phyloP scores from a whole-genome alignment of 2,888 invertebrate species.

The Orthonychiurus folsomi region DNA sequence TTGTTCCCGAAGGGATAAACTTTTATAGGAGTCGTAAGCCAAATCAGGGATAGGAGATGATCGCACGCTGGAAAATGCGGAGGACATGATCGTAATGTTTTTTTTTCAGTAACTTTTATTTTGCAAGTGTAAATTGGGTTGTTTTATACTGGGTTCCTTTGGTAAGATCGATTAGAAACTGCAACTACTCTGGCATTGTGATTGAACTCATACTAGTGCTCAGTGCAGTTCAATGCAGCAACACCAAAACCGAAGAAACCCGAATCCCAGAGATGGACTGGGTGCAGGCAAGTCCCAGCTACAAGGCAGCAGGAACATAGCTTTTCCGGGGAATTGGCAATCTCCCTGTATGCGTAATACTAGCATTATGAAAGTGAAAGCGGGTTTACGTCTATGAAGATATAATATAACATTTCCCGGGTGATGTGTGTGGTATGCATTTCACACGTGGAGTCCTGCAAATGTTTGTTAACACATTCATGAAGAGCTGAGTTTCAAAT shows the following conservation, averaged over 20 bases:
- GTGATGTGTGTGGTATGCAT: too few species aligned
- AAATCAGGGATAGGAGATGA: constrained; percentile 40
- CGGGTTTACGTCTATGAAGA: too few species aligned
- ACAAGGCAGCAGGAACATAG: neutral
- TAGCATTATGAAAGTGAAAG: too few species aligned
- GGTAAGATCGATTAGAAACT: too few species aligned
- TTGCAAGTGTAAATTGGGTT: constrained; percentile 1
- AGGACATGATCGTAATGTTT: constrained; percentile 26
- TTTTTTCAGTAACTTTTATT: constrained; percentile 4
- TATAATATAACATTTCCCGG: too few species aligned
- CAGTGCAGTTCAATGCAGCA: too few species aligned
- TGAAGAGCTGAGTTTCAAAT: neutral
- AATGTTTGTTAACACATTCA: too few species aligned
- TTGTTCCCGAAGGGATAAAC: constrained; percentile 34
- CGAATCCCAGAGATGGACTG: neutral
- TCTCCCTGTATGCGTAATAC: too few species aligned
- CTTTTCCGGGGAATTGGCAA: neutral
- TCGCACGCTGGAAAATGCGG: constrained; percentile 35
- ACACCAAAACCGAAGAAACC: neutral
- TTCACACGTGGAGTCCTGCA: too few species aligned
- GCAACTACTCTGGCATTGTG: too few species aligned
- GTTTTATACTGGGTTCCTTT: too few species aligned
- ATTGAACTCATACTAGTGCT: neutral
- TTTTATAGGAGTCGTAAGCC: constrained; percentile 36
- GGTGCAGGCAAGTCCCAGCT: neutral